These are phyloP conservation scores for Apaloderma vittatum DNA, from an alignment of 2,113 vertebrate species.

Conservation along the genomic window DNA sequence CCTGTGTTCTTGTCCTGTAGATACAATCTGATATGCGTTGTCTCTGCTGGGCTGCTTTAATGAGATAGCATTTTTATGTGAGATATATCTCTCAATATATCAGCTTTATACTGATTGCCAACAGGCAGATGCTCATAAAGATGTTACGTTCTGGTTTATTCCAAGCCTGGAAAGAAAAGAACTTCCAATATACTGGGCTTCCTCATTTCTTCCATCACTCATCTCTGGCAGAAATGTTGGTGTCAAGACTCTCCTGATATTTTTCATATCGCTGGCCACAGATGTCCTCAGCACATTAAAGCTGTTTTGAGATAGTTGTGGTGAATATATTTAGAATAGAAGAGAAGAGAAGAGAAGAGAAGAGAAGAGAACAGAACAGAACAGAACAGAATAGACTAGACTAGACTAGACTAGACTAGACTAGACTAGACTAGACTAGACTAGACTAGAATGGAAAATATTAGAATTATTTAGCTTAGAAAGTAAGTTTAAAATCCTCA, in stretches of 20 bases:
- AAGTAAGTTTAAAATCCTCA: neutral
- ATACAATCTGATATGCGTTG: neutral
- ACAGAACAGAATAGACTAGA: neutral
- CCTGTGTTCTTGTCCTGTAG: neutral
- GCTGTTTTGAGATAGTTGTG: neutral
- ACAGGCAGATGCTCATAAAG: neutral
- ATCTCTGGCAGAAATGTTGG: neutral
- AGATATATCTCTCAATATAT: neutral
- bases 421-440: neutral
- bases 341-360: neutral
- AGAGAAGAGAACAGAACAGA: neutral
- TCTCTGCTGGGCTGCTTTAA: neutral
- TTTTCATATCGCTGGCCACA: neutral
- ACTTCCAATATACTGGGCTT: neutral
- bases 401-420: no score
- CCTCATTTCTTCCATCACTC: constrained; percentile 2
- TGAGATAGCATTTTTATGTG: neutral
- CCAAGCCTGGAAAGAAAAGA: neutral
- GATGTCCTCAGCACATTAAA: neutral
- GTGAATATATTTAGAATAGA: neutral
- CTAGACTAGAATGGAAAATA: neutral
- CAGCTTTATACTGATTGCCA: neutral
- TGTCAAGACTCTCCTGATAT: neutral
- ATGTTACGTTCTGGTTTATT: neutral
- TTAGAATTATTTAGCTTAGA: neutral